Evolutionary conservation across 2,113 vertebrate genomes (phyloP), one percentile per base, ranked within the genome.

Genomic region (Mustelus asterias): DNA sequence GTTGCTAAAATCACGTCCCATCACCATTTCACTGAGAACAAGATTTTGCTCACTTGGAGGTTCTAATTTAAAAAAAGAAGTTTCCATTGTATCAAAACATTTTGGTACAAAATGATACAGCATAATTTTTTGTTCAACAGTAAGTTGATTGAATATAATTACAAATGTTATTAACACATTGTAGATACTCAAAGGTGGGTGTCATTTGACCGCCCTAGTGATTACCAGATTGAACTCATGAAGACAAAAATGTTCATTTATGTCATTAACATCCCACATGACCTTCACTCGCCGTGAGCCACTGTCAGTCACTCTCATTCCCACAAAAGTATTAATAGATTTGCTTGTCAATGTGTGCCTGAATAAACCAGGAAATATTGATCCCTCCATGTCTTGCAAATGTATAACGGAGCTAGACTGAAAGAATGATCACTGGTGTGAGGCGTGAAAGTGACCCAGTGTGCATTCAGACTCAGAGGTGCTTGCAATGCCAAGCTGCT

Each of bases 361-460:
- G 92, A 67, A 94, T 69, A 65, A 65, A 94, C 33, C 37, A 11
- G 65, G 69, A 94, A 67, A 44, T 89, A 48, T 48, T 48, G 86
- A 58, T 26, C 86, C 20, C 92, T 94, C 63, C 41, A 94, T 41
- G 92, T 33, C 54, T 90, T 90, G 26, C 88, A 60, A 58, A 90
- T 90, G 54, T 60, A 58, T 44, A 69, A 67, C 93, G 70, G 22
- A 9, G 67, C 24, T 70, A 44, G 22, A 70, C 9, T 1, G 69
- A 48, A 54, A 60, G 37, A 70, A 48, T 22, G 18, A 94, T 24
- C 37, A 29, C 65, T 44, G 24, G 65, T 29, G 4, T 14, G 65
- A 44, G 41, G 67, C 20, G 67, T 94, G 93, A 94, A 37, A 41
- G 18, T 94, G 93, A 94, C 67, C 93, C 93, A 94, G 41, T 70